phyloP scores from a whole-genome alignment of 2,113 vertebrate genomes.

The Atlantisia rogersi region DNA sequence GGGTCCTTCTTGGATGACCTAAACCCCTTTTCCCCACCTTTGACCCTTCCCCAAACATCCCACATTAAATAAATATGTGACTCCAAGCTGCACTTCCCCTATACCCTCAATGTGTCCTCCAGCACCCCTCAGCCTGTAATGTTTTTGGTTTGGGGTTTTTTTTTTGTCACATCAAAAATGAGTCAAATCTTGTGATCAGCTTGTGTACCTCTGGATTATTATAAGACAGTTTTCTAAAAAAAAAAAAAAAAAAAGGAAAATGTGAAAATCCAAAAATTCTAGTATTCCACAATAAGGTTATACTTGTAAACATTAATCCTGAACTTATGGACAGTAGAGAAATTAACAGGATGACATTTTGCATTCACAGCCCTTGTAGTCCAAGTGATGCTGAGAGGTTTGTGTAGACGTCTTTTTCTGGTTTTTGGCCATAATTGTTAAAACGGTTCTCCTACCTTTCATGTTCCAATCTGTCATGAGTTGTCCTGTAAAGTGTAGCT shows the following conservation, averaged over 20 bases:
- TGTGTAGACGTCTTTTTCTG: background rate
- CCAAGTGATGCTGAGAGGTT: background rate
- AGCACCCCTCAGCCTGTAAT: background rate
- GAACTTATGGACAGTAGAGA: background rate
- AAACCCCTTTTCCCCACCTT: background rate
- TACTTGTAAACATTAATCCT: background rate
- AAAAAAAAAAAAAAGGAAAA: background rate
- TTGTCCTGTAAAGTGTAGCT: background rate
- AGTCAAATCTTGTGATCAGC: background rate
- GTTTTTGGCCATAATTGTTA: background rate
- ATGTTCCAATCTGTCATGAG: background rate
- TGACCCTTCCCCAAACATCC: background rate
- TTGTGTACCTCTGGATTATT: background rate
- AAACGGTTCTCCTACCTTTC: background rate
- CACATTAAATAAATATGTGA: background rate
- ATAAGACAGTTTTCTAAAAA: background rate
- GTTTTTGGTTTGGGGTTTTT: background rate
- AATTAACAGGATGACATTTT: background rate
- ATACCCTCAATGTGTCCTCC: rapidly evolving
- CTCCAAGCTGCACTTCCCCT: background rate
- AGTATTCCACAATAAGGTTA: background rate
- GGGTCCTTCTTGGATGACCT: background rate
- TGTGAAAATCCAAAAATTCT: background rate
- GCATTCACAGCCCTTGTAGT: background rate
- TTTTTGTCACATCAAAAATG: background rate